Evolutionary conservation across 2,113 vertebrate genomes (phyloP).

Genomic region (Corydoras maculifer): DNA sequence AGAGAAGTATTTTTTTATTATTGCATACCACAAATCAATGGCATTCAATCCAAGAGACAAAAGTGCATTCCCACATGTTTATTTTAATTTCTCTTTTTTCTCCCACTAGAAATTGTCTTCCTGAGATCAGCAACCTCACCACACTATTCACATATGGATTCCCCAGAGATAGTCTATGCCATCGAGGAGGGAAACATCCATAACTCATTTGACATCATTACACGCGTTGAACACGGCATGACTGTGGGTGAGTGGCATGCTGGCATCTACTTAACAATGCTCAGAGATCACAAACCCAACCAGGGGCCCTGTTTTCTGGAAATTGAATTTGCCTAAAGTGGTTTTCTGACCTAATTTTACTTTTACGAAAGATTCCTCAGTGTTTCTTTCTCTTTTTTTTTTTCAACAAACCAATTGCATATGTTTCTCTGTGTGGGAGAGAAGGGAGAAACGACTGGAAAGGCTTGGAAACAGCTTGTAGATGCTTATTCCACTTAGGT

Average conservation of each 20-base stretch:
- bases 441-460: constrained; percentile 8
- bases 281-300: constrained; percentile 29
- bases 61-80: neutral
- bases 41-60: neutral
- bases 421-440: constrained; percentile 47
- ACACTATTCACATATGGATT: constrained; percentile 68
- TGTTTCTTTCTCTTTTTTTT: constrained; percentile 20
- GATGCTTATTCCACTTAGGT: constrained; percentile 42
- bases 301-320: constrained; percentile 40
- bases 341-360: constrained; percentile 53
- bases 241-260: constrained; percentile 80
- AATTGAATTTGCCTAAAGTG: constrained; percentile 47
- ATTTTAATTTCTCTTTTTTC: constrained; percentile 26
- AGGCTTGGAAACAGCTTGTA: constrained; percentile 30
- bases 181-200: constrained; percentile 87
- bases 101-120: constrained; percentile 85
- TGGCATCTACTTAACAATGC: constrained; percentile 44
- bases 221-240: constrained; percentile 79
- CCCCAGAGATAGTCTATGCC: constrained; percentile 85
- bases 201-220: constrained; percentile 88
- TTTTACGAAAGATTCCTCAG: constrained; percentile 45
- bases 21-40: neutral
- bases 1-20: neutral
- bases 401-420: constrained; percentile 55
- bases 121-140: constrained; percentile 80